phyloP scores from a whole-genome alignment of 1,140 invertebrate genomes.

The Papilio aristodemus region DNA sequence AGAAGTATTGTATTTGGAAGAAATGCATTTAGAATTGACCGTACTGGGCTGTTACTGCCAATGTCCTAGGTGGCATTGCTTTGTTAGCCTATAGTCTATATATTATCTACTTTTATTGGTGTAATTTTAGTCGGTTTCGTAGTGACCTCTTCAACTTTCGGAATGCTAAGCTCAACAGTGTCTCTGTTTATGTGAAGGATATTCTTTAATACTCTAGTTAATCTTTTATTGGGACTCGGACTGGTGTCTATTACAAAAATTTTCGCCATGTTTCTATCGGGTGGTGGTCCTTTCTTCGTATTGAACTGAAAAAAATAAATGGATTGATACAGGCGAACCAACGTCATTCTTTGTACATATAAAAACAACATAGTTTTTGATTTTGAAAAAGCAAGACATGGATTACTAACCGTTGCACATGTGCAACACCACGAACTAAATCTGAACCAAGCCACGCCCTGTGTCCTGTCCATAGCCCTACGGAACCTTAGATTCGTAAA shows the following conservation, averaged over 20 bases:
- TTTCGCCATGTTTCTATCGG: conserved; percentile 57
- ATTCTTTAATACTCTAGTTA: conserved; percentile 60
- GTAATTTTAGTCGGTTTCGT: conserved; percentile 71
- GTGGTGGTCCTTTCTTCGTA: conserved; percentile 42
- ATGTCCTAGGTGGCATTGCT: no score
- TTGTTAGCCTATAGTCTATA: background rate
- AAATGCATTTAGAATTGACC: no score
- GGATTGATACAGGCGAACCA: no score
- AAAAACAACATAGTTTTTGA: no score
- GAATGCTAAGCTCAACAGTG: conserved; percentile 58
- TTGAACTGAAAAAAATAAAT: conserved; percentile 42
- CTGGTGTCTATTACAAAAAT: conserved; percentile 64
- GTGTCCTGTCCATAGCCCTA: conserved; percentile 81
- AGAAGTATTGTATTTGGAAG: no score
- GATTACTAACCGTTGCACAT: conserved; percentile 51
- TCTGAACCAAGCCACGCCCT: conserved; percentile 68
- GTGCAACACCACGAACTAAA: conserved; percentile 70
- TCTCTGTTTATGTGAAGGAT: conserved; percentile 69
- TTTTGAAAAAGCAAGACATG: no score
- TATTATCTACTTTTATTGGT: conserved; percentile 57
- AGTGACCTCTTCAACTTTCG: conserved; percentile 60
- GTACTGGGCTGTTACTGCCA: no score
- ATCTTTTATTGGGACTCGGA: conserved; percentile 56
- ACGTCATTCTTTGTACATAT: no score
- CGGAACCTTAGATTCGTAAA: conserved; percentile 85